Evolutionary conservation across 2,113 vertebrate genomes (phyloP).

Genomic region (Pantherophis guttatus): DNA sequence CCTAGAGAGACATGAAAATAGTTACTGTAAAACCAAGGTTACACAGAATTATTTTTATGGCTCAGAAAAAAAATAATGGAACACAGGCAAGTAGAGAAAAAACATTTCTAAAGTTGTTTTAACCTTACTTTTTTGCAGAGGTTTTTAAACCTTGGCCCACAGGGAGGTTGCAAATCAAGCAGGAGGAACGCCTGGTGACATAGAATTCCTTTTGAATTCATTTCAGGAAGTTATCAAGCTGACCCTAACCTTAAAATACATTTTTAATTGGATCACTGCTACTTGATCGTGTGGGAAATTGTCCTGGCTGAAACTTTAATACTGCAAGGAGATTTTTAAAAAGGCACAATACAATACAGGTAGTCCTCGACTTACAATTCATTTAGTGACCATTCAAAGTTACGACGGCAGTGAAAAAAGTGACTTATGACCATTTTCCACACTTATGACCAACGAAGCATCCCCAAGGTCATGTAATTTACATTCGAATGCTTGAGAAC

Average conservation of each 20-base stretch:
- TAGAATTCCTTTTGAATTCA: background rate
- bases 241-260: background rate
- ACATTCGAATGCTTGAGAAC: no score
- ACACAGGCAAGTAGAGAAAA: background rate
- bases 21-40: background rate
- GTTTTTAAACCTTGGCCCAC: background rate
- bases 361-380: no score
- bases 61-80: background rate
- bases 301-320: background rate
- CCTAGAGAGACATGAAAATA: background rate
- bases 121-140: background rate
- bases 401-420: no score
- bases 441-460: no score
- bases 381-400: no score
- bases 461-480: no score
- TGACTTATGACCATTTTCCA: no score
- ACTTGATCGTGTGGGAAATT: background rate
- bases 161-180: background rate
- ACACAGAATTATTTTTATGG: background rate
- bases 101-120: background rate
- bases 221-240: background rate
- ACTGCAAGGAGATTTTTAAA: background rate
- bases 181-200: background rate
- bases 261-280: background rate
- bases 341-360: background rate